Evolutionary conservation across 2,797 vertebrate species (phyloP), one percentile per base, ranked within the genome.

Genomic region (Hydrocynus forskahlii): DNA sequence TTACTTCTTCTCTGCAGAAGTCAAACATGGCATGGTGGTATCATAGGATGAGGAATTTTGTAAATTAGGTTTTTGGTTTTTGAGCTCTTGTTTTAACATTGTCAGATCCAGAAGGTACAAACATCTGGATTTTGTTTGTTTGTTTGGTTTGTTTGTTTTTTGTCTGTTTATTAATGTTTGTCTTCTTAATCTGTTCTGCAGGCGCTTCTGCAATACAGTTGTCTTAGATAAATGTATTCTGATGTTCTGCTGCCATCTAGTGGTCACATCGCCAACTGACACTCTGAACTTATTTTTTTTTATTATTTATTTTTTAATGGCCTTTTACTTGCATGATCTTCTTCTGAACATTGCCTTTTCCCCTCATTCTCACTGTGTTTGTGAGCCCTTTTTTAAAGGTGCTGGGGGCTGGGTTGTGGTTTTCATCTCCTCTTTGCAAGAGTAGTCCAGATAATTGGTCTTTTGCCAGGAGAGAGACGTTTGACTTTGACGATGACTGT

Each of bases 401-500:
- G 48, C 17, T 64, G 10, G 35, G 7, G 63, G 16, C 48, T 50
- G 16, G 59, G 1, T 71, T 73, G 55, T 29, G 78, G n/a, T 71
- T 79, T 60, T 54, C 79, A 78, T 63, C 82, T 69, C 75, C 66
- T 63, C 55, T 43, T 80, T 45, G 1, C 64, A 81, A 55, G 72
- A 54, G 52, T 57, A 76, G 54, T 29, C 73, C 68, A 80, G 84
- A 84, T 76, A 57, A 81, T 78, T 79, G 76, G 75, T 82, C 60
- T 86, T 69, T 92, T 89, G 13, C 63, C 85, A 99, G 98, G 90
- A 94, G 97, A 0, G 98, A 99, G 89, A 98, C 97, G 68, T 99
- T 96, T 91, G 97, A 99, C 89, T 98, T 99, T 92, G 97, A 99
- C 88, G 96, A 99, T 76, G 97, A 99, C 92, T 99, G 97, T 69